Conservation (phyloP, 2,888 invertebrate genomes). For the Lamellibrachia satsuma region DNA sequence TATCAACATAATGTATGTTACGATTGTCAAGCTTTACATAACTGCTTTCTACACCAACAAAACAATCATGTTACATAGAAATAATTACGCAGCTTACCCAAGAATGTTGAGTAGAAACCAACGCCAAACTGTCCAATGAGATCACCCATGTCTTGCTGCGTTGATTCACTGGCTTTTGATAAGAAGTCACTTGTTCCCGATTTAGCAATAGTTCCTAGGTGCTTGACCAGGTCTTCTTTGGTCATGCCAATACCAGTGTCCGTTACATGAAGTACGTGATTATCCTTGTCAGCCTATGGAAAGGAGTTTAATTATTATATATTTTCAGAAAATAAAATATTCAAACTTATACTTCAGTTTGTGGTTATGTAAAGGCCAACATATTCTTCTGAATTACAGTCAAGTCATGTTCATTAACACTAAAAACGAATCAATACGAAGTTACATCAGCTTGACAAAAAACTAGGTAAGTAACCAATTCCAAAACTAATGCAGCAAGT, state of each 20-base stretch:
- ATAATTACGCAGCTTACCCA: conserved; percentile 65
- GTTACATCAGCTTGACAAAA: background rate
- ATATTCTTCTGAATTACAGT: background rate
- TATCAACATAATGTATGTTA: too few relatives aligned
- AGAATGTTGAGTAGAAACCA: conserved; percentile 97
- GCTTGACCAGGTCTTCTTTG: conserved; percentile 88
- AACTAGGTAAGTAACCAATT: too few relatives aligned
- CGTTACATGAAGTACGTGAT: conserved; percentile 88
- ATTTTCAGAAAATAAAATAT: background rate
- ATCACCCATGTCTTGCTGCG: conserved; percentile 82
- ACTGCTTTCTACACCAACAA: too few relatives aligned
- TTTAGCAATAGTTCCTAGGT: conserved; percentile 98
- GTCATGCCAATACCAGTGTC: conserved; percentile 99
- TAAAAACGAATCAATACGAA: background rate
- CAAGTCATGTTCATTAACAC: background rate
- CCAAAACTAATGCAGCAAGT: too few relatives aligned
- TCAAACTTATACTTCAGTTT: background rate
- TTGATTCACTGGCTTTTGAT: conserved; percentile 75
- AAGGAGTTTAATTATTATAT: background rate
- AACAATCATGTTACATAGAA: background rate
- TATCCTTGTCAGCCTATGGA: conserved; percentile 84
- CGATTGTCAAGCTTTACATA: too few relatives aligned
- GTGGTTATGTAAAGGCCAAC: background rate
- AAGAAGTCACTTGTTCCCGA: conserved; percentile 97
- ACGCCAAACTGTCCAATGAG: conserved; percentile 99